Percentiles rank a stretch among this genome's conserved stretches.
Conservation (phyloP, 1,140 invertebrate genomes). For the Vanessa tameamea region DNA sequence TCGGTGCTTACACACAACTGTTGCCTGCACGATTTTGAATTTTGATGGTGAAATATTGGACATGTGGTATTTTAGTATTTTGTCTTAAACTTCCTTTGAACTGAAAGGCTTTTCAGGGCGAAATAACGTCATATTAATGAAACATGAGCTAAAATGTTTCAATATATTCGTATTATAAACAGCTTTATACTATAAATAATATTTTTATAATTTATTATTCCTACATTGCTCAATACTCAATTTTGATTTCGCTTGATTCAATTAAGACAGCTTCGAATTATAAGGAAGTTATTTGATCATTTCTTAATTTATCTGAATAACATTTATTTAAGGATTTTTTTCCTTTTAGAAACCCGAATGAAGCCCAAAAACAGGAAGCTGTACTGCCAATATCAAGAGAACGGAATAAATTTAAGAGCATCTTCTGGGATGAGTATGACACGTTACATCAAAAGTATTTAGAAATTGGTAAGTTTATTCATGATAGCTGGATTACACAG, state of each 20-base stretch:
- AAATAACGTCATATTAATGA: background rate
- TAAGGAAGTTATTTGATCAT: no score
- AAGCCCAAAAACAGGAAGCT: slow-evolving; percentile 88
- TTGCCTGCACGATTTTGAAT: slow-evolving; percentile 29
- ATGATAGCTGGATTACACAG: no score
- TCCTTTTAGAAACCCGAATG: slow-evolving; percentile 90
- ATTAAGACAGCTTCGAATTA: no score
- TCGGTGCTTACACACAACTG: slow-evolving; percentile 38
- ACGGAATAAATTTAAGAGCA: slow-evolving; percentile 89
- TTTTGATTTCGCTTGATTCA: no score
- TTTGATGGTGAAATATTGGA: slow-evolving; percentile 26
- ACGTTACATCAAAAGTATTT: slow-evolving; percentile 94
- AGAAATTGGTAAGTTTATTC: slow-evolving; percentile 89
- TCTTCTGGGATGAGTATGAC: slow-evolving; percentile 95
- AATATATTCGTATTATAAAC: background rate
- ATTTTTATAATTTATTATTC: no score
- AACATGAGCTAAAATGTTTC: background rate
- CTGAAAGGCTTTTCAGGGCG: background rate
- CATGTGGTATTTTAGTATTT: slow-evolving; percentile 13
- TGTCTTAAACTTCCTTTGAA: slow-evolving; percentile 10
- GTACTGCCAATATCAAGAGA: slow-evolving; percentile 89
- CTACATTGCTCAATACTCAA: no score
- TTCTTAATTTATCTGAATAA: background rate
- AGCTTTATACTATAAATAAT: no score
- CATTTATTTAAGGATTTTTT: background rate